Conservation (phyloP, 2,888 invertebrate species). For the Linnaemya tessellans region DNA sequence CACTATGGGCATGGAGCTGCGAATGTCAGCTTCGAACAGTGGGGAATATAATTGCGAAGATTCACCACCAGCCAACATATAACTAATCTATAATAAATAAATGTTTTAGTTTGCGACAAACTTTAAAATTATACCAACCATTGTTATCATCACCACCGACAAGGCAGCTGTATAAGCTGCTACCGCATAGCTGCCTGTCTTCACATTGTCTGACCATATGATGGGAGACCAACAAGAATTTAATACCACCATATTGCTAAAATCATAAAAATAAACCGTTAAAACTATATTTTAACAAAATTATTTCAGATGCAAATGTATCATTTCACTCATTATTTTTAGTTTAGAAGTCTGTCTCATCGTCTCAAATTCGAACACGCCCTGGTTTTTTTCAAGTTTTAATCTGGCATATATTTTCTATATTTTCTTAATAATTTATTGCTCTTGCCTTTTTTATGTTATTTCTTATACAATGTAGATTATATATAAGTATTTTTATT, state of each 20-base stretch:
- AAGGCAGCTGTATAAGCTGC: constrained; percentile 91
- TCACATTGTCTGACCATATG: constrained; percentile 92
- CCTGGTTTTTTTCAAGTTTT: constrained; percentile 39
- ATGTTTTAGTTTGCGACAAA: neutral
- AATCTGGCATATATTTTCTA: neutral
- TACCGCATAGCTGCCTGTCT: constrained; percentile 90
- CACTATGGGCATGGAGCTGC: constrained; percentile 88
- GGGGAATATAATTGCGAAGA: constrained; percentile 95
- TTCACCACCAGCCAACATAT: constrained; percentile 93
- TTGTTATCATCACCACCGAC: constrained; percentile 89
- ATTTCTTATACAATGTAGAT: constrained; percentile 12
- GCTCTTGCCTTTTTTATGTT: constrained; percentile 9
- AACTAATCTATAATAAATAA: constrained; percentile 84
- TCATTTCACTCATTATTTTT: constrained; percentile 10
- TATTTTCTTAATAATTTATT: neutral
- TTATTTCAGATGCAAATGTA: neutral
- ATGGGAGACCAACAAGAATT: constrained; percentile 94
- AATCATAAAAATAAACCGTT: neutral
- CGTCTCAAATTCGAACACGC: constrained; percentile 44
- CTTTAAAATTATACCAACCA: constrained; percentile 77
- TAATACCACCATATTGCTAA: constrained; percentile 87
- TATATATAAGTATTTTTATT: constrained; percentile 23
- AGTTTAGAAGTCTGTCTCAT: neutral
- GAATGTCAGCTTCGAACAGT: constrained; percentile 93
- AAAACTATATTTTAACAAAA: neutral